A percentile compares a stretch with the other conserved stretches of the same genome.
Evolutionary conservation across 92 coral and sea anemone genomes (phyloP).

Genomic region (Palythoa grandiflora): DNA sequence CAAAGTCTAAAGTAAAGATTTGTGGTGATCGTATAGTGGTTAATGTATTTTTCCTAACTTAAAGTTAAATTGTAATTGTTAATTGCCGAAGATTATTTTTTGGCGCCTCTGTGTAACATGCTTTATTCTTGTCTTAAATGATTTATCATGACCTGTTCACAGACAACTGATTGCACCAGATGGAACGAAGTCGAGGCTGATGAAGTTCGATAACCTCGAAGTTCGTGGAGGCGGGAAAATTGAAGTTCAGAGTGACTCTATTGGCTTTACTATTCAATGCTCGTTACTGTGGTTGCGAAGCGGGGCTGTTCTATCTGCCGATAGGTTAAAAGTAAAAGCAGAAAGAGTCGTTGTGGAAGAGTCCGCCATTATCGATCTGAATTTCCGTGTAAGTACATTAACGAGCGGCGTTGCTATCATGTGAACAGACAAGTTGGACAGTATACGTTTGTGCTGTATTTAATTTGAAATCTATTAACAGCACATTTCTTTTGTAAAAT

Average conservation of each 20-base stretch:
- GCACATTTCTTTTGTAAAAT: too few relatives aligned
- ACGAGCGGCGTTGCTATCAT: background rate
- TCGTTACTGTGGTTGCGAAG: constrained; percentile 65
- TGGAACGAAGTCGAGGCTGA: constrained; percentile 69
- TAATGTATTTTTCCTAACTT: too few relatives aligned
- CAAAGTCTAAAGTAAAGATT: too few relatives aligned
- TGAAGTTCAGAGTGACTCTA: constrained; percentile 71
- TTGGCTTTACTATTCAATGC: constrained; percentile 63
- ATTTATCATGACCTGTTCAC: background rate
- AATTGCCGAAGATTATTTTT: too few relatives aligned
- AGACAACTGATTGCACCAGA: constrained; percentile 69
- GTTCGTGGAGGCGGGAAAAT: constrained; percentile 76
- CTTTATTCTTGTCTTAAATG: background rate
- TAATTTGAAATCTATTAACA: too few relatives aligned
- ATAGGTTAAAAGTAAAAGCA: constrained; percentile 56
- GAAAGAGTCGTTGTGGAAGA: constrained; percentile 57
- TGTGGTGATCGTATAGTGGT: too few relatives aligned
- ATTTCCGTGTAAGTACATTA: constrained; percentile 50
- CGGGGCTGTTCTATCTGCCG: constrained; percentile 63
- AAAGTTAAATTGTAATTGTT: too few relatives aligned
- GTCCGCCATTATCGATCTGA: constrained; percentile 68
- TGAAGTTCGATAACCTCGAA: constrained; percentile 57
- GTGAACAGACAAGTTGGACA: background rate
- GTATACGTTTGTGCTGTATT: background rate
- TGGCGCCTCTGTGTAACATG: too few relatives aligned